Evolutionary conservation across 2,113 vertebrate genomes (phyloP).

Genomic region (Urocynchramus pylzowi): DNA sequence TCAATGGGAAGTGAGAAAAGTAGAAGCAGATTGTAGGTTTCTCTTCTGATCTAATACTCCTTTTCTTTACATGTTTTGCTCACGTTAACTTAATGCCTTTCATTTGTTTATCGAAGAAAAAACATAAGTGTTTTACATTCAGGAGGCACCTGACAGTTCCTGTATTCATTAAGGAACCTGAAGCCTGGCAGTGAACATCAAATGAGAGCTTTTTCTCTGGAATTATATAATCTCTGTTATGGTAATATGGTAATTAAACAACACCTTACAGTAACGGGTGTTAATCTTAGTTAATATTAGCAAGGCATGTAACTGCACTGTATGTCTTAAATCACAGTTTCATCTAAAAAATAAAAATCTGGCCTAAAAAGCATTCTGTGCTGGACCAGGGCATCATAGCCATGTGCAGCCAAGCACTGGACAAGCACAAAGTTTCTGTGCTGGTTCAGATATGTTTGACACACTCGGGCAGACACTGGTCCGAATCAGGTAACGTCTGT

Average conservation of each 20-base stretch:
- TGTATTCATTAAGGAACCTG: neutral
- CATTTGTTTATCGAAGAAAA: neutral
- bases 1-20: slow-evolving; percentile 16
- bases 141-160: slow-evolving; percentile 1
- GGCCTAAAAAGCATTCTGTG: neutral
- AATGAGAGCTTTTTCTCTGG: neutral
- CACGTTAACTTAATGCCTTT: neutral
- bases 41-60: neutral
- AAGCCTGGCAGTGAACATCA: neutral
- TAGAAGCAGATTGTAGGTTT: neutral
- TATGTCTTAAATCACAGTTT: neutral
- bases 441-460: neutral
- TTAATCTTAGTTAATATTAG: neutral
- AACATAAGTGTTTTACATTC: neutral
- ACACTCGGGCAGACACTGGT: neutral
- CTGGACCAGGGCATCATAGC: neutral
- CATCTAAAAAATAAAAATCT: neutral
- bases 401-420: neutral
- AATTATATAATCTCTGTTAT: neutral
- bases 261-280: neutral
- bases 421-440: neutral
- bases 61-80: neutral
- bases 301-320: neutral
- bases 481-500: neutral
- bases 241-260: neutral